These are phyloP conservation scores for Drosophila suzukii DNA, from an alignment of 1,140 invertebrate genomes.

Conservation along the genomic window DNA sequence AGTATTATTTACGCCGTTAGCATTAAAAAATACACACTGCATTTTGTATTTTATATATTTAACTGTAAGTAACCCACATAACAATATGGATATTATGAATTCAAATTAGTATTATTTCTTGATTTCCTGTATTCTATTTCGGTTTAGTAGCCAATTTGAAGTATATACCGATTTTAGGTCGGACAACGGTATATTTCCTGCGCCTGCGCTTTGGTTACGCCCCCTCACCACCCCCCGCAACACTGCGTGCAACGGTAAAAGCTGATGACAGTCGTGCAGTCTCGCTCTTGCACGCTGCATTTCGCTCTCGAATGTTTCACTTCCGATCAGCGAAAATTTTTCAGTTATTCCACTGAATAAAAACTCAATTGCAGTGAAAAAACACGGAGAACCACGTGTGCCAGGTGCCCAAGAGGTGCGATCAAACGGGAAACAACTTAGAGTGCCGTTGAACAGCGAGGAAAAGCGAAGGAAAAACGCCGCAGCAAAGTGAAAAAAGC, in stretches of 20 bases:
- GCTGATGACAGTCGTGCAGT: constrained; percentile 14
- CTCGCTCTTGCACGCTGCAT: constrained; percentile 32
- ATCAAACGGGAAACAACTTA: neutral
- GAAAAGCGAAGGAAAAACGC: constrained; percentile 3
- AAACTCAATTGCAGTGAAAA: constrained; percentile 2
- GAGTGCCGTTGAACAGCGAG: constrained; percentile 8
- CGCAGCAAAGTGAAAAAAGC: constrained; percentile 35
- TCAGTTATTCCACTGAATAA: neutral
- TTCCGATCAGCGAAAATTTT: constrained; percentile 9
- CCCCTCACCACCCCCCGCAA: neutral
- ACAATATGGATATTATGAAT: no score
- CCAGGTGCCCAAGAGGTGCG: neutral
- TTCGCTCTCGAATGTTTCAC: constrained; percentile 32
- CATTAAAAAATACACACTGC: no score
- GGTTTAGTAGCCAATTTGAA: no score
- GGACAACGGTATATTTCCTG: neutral
- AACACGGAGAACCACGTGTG: neutral
- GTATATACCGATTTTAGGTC: neutral
- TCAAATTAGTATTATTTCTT: neutral
- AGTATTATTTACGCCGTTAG: no score
- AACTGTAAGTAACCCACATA: no score
- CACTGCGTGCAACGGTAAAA: constrained; percentile 12
- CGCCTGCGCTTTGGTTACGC: neutral
- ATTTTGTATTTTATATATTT: no score
- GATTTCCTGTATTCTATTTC: no score